These are phyloP conservation scores for Periplaneta americana DNA, from an alignment of 1,140 invertebrate genomes.

Conservation along the genomic window DNA sequence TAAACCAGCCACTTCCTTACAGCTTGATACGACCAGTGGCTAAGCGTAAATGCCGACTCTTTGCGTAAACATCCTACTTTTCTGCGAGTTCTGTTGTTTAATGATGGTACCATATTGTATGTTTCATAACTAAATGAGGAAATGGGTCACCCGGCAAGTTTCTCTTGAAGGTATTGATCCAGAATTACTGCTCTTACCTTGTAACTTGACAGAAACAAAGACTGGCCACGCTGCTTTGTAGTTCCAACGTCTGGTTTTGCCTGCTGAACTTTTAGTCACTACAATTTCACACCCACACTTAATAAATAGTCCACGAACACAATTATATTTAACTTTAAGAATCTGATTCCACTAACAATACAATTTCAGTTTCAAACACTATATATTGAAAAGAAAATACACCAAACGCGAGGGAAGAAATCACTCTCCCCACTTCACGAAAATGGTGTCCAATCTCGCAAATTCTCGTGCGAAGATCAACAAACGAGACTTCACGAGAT, in stretches of 20 bases:
- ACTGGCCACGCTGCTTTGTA: slow-evolving; percentile 23
- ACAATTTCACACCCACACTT: slow-evolving; percentile 2
- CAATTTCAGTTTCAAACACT: slow-evolving; percentile 12
- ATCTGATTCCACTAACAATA: background rate
- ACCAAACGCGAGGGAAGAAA: slow-evolving; percentile 19
- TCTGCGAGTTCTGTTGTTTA: background rate
- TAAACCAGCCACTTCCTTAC: slow-evolving; percentile 2
- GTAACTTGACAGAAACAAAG: slow-evolving; percentile 24
- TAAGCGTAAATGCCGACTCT: slow-evolving; percentile 8
- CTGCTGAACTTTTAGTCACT: slow-evolving; percentile 9
- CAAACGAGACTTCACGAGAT: slow-evolving; percentile 22
- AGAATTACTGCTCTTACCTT: slow-evolving; percentile 22
- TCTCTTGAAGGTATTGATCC: slow-evolving; percentile 20
- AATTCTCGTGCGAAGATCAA: slow-evolving; percentile 19
- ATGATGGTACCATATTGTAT: background rate
- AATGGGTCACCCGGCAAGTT: slow-evolving; percentile 18
- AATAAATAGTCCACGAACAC: slow-evolving; percentile 14
- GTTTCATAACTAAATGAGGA: background rate
- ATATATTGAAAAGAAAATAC: slow-evolving; percentile 17
- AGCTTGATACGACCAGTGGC: background rate
- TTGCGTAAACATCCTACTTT: background rate
- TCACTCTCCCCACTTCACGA: slow-evolving; percentile 20
- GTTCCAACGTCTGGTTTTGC: slow-evolving; percentile 19
- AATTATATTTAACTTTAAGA: background rate
- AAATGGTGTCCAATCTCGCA: slow-evolving; percentile 21